Base-by-base conservation (phyloP, 2,797 vertebrate species). In the Lutjanus campechanus region DNA sequence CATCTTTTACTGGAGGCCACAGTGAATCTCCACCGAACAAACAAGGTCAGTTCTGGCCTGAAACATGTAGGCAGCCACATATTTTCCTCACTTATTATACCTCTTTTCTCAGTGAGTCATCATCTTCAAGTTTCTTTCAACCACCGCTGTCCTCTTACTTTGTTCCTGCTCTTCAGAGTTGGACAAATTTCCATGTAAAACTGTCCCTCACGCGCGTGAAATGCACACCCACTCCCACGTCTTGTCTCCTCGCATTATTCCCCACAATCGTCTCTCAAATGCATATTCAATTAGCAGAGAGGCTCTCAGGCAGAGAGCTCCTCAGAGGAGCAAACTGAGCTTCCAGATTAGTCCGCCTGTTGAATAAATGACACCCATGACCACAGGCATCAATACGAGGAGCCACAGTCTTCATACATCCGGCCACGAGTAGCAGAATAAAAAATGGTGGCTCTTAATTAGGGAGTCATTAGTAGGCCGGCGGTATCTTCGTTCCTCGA, bases 401-500 rank as follows among this genome's bases (percentile, higher is more conserved):
- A 1, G 1, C 0, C 1, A n/a, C 4, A 29, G 22, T 11, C 41
- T 50, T 20, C 12, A 59, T 8, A n/a, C n/a, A 20, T 13, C 22
- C 15, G 13, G 3, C 20, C 22, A 9, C 6, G 17, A 47, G 7
- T 16, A 40, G 50, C 49, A 40, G 49, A 62, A 22, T 69, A 13
- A 53, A 46, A 40, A 46, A 40, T 2, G 9, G 16, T 20, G 46
- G 12, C 36, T 58, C 36, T 46, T 65, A 65, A 70, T 69, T 22
- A 56, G 43, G 19, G 3, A 25, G n/a, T 40, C 58, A 62, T 68
- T 68, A 41, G 58, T 13, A n/a, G n/a, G 50, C 62, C 49, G 13
- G 47, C 7, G 17, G 19, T 25, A 25, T 20, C 40, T 3, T 4
- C 0, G 1, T 8, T 4, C 19, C 4, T n/a, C 8, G 0, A 41